Evolutionary conservation across 2,888 invertebrate genomes (phyloP), one percentile per base, ranked within the genome.

Genomic region (Stegophylla sp.): DNA sequence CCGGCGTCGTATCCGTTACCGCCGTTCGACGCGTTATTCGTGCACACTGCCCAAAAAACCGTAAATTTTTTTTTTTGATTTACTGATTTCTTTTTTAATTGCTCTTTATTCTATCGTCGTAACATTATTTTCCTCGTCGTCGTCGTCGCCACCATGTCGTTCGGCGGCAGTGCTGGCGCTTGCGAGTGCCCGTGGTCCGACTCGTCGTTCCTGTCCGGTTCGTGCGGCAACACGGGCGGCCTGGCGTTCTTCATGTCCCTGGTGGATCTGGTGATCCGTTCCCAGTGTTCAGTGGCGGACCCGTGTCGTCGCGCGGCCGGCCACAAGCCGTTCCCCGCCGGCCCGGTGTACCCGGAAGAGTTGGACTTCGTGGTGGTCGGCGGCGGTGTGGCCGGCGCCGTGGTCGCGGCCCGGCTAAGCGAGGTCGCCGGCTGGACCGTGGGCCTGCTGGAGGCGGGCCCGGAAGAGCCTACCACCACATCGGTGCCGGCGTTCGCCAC

Each of bases 401-500:
- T 89, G 28, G 84, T 89, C 13, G 89, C 89, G 0, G 86, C 86
- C 81, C 85, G 89, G 66, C 85, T 89, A 20, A 87, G 87, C 74
- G 89, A 89, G 83, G 85, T 86, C 53, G 86, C 86, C 0, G 85
- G 86, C 77, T 86, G 86, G 86, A 86, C 84, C 64, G 85, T 88
- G 15, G 83, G 87, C 48, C 83, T 88, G 66, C 85, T 88, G 41
- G 88, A 88, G 84, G 88, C 88, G 4, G 88, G 88, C 10, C 88
- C 88, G 0, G 87, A 87, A 82, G 88, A 88, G 84, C 88, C 88
- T 3, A 85, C 86, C 28, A 85, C 86, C 83, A 87, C 87, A 3
- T 84, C 86, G 4, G 84, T 88, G 61, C 88, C 88, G 1, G 87
- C 86, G 12, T 85, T 87, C 28, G 86, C 87, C 0, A 86, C 86